These are phyloP conservation scores for Physeter macrocephalus DNA, from an alignment of 2,113 vertebrate genomes.

Conservation along the genomic window DNA sequence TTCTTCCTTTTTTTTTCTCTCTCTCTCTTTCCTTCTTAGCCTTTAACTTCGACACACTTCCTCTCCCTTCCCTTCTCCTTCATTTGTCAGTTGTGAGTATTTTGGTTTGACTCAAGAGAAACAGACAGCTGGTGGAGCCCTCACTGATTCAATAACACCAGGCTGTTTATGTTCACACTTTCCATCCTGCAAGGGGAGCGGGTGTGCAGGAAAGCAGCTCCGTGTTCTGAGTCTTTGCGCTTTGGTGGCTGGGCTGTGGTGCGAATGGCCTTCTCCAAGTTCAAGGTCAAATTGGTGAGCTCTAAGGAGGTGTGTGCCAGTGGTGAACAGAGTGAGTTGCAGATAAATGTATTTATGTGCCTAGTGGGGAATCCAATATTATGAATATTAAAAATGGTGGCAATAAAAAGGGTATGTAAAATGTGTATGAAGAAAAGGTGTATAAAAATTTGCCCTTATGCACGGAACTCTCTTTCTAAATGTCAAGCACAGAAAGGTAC, in stretches of 20 bases:
- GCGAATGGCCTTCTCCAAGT: neutral
- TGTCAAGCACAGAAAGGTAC: constrained; percentile 93
- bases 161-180: constrained; percentile 60
- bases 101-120: constrained; percentile 61
- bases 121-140: constrained; percentile 61
- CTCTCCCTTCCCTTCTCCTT: neutral
- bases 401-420: constrained; percentile 86
- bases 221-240: neutral
- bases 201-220: constrained; percentile 17
- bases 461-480: constrained; percentile 91
- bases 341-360: constrained; percentile 98
- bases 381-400: constrained; percentile 85
- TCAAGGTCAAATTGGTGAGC: neutral
- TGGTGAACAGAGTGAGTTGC: constrained; percentile 76
- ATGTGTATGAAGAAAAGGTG: constrained; percentile 86
- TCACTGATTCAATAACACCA: constrained; percentile 10
- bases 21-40: neutral
- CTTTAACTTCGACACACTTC: neutral
- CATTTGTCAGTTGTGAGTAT: constrained; percentile 50
- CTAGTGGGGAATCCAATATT: constrained; percentile 86
- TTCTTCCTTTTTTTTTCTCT: neutral
- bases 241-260: neutral
- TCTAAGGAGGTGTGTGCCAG: neutral
- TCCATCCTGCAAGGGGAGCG: neutral
- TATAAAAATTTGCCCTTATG: constrained; percentile 88